Evolutionary conservation across 2,797 vertebrate genomes (phyloP).

Genomic region (Paratrypauchen microcephalus): DNA sequence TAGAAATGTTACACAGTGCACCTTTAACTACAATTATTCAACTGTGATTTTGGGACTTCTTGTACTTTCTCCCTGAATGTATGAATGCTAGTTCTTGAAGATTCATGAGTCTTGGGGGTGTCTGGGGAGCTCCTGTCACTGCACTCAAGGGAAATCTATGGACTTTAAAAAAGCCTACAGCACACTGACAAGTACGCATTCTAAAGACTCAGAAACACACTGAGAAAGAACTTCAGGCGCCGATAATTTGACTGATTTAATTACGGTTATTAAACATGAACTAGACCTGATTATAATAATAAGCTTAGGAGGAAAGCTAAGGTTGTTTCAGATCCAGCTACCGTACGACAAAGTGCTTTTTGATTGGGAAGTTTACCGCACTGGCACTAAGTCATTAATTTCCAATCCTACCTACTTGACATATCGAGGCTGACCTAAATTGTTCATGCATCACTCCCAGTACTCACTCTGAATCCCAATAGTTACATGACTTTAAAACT

Average conservation of each 20-base stretch:
- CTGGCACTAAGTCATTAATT: conserved; percentile 44
- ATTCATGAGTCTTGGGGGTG: conserved; percentile 27
- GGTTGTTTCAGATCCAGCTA: conserved; percentile 18
- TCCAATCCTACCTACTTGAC: conserved; percentile 34
- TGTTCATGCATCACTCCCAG: conserved; percentile 24
- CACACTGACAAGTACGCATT: conserved; percentile 17
- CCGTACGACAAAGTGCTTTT: conserved; percentile 35
- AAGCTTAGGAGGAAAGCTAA: conserved; percentile 53
- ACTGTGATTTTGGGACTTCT: conserved; percentile 23
- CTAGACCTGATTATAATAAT: conserved; percentile 31
- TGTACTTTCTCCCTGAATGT: conserved; percentile 35
- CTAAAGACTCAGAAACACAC: conserved; percentile 23
- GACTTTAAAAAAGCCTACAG: conserved; percentile 36
- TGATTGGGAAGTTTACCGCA: conserved; percentile 27
- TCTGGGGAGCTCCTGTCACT: conserved; percentile 31
- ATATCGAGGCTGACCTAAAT: conserved; percentile 40
- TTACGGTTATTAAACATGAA: conserved; percentile 36
- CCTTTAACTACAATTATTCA: background rate
- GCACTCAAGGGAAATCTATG: conserved; percentile 32
- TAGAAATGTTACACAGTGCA: no score
- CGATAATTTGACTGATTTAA: conserved; percentile 2
- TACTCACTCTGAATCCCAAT: conserved; percentile 23
- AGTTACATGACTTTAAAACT: background rate
- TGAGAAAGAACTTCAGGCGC: conserved; percentile 5
- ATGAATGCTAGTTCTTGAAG: conserved; percentile 50